Conservation (phyloP, 2,113 vertebrate species). For the Mionectes macconnelli region DNA sequence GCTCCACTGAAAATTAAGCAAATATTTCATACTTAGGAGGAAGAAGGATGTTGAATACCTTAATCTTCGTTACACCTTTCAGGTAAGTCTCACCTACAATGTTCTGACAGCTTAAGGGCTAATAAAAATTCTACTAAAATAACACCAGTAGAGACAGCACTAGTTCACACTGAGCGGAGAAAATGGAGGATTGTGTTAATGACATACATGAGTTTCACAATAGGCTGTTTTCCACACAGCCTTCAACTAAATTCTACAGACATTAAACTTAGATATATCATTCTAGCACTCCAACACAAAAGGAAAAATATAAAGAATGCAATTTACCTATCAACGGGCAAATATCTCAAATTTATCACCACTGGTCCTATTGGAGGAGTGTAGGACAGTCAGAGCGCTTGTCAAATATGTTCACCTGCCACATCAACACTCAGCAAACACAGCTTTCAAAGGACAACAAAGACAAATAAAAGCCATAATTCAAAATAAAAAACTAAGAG, state of each 20-base stretch:
- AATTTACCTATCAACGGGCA: background rate
- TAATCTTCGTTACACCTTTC: background rate
- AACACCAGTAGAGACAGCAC: background rate
- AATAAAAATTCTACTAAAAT: background rate
- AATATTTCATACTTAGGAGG: background rate
- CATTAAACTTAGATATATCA: background rate
- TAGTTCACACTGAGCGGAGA: background rate
- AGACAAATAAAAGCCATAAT: background rate
- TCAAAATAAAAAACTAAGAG: background rate
- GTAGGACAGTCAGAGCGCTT: background rate
- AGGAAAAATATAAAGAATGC: background rate
- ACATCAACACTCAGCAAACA: background rate
- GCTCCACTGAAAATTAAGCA: background rate
- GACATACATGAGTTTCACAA: background rate
- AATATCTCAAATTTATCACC: background rate
- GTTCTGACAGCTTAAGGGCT: background rate
- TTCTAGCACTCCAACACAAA: background rate
- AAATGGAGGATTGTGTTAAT: background rate
- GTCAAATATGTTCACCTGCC: background rate
- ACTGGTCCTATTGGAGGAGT: background rate
- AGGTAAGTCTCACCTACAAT: background rate
- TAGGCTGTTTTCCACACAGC: background rate
- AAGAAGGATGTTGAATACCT: background rate
- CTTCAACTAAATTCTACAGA: background rate
- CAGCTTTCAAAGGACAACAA: background rate